Percentiles rank a stretch among this genome's conserved stretches.
phyloP scores from a whole-genome alignment of 2,113 vertebrate species.

The Butastur rufipennis region DNA sequence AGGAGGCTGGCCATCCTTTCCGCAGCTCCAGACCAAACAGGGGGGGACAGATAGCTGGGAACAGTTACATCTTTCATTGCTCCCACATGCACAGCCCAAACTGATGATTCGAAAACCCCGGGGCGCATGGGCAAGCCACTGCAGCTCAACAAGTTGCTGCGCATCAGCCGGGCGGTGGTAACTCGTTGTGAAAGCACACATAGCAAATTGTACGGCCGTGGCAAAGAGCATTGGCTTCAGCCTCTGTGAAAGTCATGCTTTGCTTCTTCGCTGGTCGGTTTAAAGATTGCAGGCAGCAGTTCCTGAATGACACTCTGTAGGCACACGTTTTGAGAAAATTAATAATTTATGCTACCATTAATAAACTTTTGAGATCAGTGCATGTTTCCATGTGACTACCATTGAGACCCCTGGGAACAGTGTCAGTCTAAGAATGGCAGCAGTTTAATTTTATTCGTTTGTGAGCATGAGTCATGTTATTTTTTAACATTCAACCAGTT shows the following conservation, averaged over 20 bases:
- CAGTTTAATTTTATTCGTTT: neutral
- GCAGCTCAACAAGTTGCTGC: neutral
- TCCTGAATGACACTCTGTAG: neutral
- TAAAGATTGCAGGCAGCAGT: neutral
- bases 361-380: neutral
- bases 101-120: neutral
- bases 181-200: fast-evolving
- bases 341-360: neutral
- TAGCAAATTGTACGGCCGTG: neutral
- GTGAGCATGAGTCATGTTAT: neutral
- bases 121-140: neutral
- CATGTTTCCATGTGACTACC: neutral
- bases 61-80: neutral
- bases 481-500: neutral
- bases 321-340: neutral
- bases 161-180: neutral
- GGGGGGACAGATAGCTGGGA: neutral
- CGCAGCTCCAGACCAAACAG: neutral
- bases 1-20: neutral
- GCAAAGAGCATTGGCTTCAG: neutral
- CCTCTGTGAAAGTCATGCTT: neutral
- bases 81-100: neutral
- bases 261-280: neutral
- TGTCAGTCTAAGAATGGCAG: neutral
- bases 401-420: neutral